phyloP scores from a whole-genome alignment of 2,113 vertebrate genomes.

The Gasterosteus aculeatus region DNA sequence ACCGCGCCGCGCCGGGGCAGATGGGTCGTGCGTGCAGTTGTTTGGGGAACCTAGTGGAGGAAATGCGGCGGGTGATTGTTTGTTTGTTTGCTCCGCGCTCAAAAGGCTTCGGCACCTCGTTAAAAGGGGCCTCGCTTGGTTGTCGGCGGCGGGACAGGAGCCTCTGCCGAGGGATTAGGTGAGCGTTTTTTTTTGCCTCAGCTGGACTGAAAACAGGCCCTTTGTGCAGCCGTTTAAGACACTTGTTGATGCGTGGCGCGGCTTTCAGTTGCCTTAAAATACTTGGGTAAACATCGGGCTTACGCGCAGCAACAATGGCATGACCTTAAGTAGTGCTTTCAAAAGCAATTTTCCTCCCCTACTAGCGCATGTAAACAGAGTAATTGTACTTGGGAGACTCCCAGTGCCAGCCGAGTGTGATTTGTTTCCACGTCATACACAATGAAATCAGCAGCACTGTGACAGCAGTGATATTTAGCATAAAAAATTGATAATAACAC shows the following conservation, averaged over 20 bases:
- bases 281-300: conserved; percentile 88
- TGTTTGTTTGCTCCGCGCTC: conserved; percentile 65
- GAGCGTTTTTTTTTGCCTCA: conserved; percentile 79
- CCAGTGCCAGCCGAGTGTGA: conserved; percentile 69
- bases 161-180: conserved; percentile 80
- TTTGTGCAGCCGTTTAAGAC: conserved; percentile 85
- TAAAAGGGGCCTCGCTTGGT: conserved; percentile 31
- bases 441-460: conserved; percentile 34
- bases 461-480: background rate
- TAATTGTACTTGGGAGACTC: conserved; percentile 80
- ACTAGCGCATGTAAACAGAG: conserved; percentile 85
- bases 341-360: conserved; percentile 81
- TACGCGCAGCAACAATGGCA: conserved; percentile 84
- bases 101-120: conserved; percentile 67
- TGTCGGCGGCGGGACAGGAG: conserved; percentile 43
- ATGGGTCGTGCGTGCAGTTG: conserved; percentile 9
- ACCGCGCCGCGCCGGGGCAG: conserved; percentile 19
- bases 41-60: conserved; percentile 41
- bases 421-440: conserved; percentile 55
- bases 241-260: conserved; percentile 85
- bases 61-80: conserved; percentile 60
- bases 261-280: conserved; percentile 88
- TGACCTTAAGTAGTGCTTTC: conserved; percentile 82
- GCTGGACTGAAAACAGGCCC: conserved; percentile 76
- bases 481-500: background rate